Evolutionary conservation across 2,113 vertebrate genomes (phyloP), one percentile per base, ranked within the genome.

Genomic region (Maccullochella peelii): DNA sequence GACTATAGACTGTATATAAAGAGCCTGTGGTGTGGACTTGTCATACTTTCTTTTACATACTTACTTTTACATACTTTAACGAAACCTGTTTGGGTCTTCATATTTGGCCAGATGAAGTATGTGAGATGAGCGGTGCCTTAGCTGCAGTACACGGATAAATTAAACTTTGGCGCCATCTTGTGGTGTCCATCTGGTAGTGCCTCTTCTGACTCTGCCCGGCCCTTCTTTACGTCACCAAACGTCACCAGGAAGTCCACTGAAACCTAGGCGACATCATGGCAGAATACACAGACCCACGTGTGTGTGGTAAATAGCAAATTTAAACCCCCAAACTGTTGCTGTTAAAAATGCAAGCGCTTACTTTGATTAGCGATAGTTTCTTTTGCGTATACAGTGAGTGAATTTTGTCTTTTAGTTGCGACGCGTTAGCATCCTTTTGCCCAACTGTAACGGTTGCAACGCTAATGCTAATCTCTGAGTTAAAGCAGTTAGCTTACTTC

Each of bases 281-380:
- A 66, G 92, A 88, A 11, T 65, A 76, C 93, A 79, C 73, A 93
- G 88, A 91, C 84, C 57, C 95, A 96, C 93, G 95, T 95, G 95
- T 95, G 93, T 93, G 8, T 52, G 16, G 58, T 85, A 82, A 89
- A 80, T 76, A 84, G 7, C 27, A 8, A 16, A 62, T 33, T 20
- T 25, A 77, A 76, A 62, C 6, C 1, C 7, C 1, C 0, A 20
- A 79, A 50, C 11, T 5, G 5, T 3, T 5, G 1, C 11, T 18
- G 0, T 30, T 27, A 3, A 59, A 71, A 15, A 33, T 3, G 0
- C 0, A 8, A 42, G 4, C 0, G 0, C 3, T 11, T n/a, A 0
- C 52, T 59, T 61, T 2, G 8, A 1, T 8, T 23, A 0, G 4
- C 5, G 33, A 9, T 40, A 0, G 9, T 21, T 25, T 18, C 0